Base-by-base conservation (phyloP, 2,113 vertebrate species). In the Eulemur rufifrons region DNA sequence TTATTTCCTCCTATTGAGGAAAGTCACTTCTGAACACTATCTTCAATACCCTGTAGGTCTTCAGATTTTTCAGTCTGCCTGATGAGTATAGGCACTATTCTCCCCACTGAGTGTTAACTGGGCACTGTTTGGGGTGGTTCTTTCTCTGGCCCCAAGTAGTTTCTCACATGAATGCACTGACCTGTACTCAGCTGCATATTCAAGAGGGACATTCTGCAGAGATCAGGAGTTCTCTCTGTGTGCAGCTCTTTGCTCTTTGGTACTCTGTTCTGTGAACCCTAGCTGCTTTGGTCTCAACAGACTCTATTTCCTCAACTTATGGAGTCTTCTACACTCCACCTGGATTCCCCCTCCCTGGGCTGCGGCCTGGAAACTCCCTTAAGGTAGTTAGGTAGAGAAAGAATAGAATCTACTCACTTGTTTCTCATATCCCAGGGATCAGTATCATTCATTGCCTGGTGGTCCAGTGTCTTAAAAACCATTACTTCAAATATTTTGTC, bases 391-490 rank as follows among this genome's bases (percentile, higher is more conserved):
- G 5, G 45, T n/a, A 27, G 18, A 56, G 14, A 6, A 69, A 45
- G 23, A 32, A n/a, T 3, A 10, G 39, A 2, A 4, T 37, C 71
- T n/a, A 42, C 17, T 21, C 42, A 15, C n/a, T 54, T 37, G 6
- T 78, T 66, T 96, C 85, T 96, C 45, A 47, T 5, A 6, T 56
- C 17, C 87, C 76, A 96, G n/a, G 56, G 23, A 50, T 81, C 66
- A 82, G 32, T 45, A 39, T 42, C 23, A 20, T 61, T 94, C 39
- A 34, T 63, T 50, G 8, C 3, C 37, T 68, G 47, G 56, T 37
- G 69, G 84, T 11, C 25, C 17, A 89, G 18, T 64, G 32, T 92
- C 76, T 88, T 95, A 17, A 77, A 97, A 86, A 77, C 20, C 11
- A 78, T 50, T 56, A 13, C 29, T 89, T 89, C 20, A 10, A 42